Evolutionary conservation across 1,140 invertebrate genomes (phyloP).

Genomic region (Halictus rubicundus): DNA sequence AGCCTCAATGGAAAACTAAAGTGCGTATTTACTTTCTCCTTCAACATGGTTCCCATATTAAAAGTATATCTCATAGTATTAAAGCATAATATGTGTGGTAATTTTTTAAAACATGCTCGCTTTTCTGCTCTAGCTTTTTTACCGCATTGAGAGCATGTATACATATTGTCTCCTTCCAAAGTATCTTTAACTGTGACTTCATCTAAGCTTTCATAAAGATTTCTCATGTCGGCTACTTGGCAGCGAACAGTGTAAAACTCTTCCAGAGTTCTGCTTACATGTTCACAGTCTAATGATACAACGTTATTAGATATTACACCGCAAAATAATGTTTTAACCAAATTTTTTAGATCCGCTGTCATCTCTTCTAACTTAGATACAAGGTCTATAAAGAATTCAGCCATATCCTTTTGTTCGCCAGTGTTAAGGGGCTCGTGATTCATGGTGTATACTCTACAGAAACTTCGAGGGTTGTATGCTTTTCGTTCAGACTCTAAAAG

Average conservation of each 20-base stretch:
- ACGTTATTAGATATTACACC: constrained; percentile 97
- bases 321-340: constrained; percentile 95
- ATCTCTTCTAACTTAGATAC: constrained; percentile 98
- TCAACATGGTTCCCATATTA: constrained; percentile 98
- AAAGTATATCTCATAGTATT: constrained; percentile 99
- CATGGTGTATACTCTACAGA: constrained; percentile 98
- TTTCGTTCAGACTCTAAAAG: constrained; percentile 96
- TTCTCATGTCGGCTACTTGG: constrained; percentile 97
- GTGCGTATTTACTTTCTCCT: constrained; percentile 98
- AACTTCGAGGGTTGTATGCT: constrained; percentile 96
- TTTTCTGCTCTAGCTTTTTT: constrained; percentile 97
- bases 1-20: constrained; percentile 97
- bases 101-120: constrained; percentile 95
- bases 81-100: constrained; percentile 96
- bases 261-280: constrained; percentile 95
- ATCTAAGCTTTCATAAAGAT: constrained; percentile 96
- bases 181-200: constrained; percentile 98
- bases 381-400: constrained; percentile 97
- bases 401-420: constrained; percentile 98
- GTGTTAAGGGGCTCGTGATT: constrained; percentile 97
- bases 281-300: constrained; percentile 95
- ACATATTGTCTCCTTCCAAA: constrained; percentile 98
- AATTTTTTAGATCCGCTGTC: constrained; percentile 93
- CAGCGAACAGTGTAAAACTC: constrained; percentile 98
- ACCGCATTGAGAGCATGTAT: constrained; percentile 96